Percentiles rank a stretch among this genome's conserved stretches.
Conservation (phyloP, 2,113 vertebrate genomes). For the Equus quagga region DNA sequence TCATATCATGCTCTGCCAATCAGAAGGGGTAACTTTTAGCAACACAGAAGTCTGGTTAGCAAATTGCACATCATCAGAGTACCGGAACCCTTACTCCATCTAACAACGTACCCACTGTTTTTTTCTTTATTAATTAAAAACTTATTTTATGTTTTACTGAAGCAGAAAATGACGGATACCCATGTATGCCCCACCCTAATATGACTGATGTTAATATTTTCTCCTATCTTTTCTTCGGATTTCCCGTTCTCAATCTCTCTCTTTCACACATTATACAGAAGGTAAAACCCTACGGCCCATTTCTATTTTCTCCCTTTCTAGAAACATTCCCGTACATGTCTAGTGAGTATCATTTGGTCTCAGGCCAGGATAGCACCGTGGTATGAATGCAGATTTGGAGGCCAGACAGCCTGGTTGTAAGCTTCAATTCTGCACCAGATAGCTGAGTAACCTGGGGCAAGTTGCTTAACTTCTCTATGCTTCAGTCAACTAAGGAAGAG, state of each 20-base stretch:
- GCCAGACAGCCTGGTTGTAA: conserved; percentile 20
- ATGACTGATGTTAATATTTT: neutral
- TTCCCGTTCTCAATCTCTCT: no score
- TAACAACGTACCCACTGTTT: neutral
- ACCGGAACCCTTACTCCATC: neutral
- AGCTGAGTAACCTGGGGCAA: conserved; percentile 22
- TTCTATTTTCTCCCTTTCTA: neutral
- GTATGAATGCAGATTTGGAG: conserved; percentile 8
- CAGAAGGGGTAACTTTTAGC: neutral
- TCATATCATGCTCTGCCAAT: neutral
- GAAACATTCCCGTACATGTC: neutral
- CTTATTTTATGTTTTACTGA: neutral
- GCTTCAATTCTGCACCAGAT: neutral
- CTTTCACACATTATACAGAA: neutral
- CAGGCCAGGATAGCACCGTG: neutral
- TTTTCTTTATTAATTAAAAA: neutral
- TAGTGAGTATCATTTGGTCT: conserved; percentile 4
- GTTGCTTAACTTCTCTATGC: conserved; percentile 52
- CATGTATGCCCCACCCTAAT: no score
- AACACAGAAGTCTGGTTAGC: neutral
- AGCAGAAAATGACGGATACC: neutral
- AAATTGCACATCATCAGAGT: neutral
- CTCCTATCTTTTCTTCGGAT: neutral
- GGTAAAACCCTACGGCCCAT: neutral
- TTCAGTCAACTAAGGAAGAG: conserved; percentile 24